Base-by-base conservation (phyloP, 2,113 vertebrate genomes). In the Oostethus manadensis region DNA sequence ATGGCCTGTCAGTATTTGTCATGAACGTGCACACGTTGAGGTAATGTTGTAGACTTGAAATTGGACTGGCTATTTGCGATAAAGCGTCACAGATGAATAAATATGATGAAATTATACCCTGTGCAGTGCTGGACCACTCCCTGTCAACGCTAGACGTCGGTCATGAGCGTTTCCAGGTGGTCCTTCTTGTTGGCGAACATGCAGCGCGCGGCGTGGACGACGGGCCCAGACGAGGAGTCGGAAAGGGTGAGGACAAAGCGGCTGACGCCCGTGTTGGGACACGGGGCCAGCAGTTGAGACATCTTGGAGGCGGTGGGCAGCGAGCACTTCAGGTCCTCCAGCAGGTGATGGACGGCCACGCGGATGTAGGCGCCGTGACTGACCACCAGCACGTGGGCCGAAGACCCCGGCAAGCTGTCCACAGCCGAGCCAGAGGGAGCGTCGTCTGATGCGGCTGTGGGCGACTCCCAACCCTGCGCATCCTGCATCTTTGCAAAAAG, bases 341-440 rank as follows among this genome's bases (percentile, higher is more conserved):
- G 83, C 6, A 99, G 88, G 85, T 98, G 93, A 62, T 66, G 80
- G 18, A 93, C 61, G 73, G 92, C 93, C 40, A 89, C 89, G 14
- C 88, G 92, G 86, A 99, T 96, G 82, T 92, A 99, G 4, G 93
- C 93, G 0, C 96, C 94, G 0, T 99, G 96, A 81, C 94, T 96
- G 76, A 99, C 95, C 20, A 92, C 89, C 64, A 98, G 79, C 21
- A 89, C 74, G 61, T 91, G 93, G 68, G 91, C 86, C 2, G 67
- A 66, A 40, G 92, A 53, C 0, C 60, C 59, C 0, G 20, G 58
- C 4, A 81, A 56, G 0, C 79, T 72, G 1, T 82, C 87, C 0
- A 62, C 56, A 1, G 84, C 59, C 1, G 55, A 55, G 47, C 73
- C 66, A 15, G 51, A 50, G 33, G 80, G 81, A 7, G 73, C 9